Evolutionary conservation across 2,888 invertebrate genomes (phyloP), one percentile per base, ranked within the genome.

Genomic region (Frankliniella intonsa): DNA sequence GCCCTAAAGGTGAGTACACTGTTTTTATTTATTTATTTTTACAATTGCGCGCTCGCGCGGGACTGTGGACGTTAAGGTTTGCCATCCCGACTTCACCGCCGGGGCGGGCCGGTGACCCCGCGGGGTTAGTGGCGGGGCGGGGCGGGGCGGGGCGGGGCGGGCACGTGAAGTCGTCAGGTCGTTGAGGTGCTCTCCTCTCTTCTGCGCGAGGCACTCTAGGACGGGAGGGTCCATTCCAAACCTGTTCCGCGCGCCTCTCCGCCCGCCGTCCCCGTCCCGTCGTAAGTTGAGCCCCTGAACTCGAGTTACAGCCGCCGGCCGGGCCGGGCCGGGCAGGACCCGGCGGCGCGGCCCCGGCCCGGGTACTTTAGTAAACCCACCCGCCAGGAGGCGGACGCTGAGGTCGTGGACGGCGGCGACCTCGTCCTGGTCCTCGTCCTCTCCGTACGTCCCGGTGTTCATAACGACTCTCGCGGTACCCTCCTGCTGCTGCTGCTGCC

Each of bases 1-100:
- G 93, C 88, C 95, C 94, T 85, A 91, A 92, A 87, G 97, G 97
- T 97, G 89, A 93, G 93, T 90, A 82, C 80, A 81, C 79, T 80
- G 50, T 65, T 49, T 17, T 82, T 81, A 14, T 14, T 55, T 14
- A 11, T 55, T 55, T 55, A 38, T 50, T 62, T 65, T 65, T 25
- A n/a, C 51, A 19, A 81, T 38, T 38, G 38, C 5, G 38, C 38
- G 38, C 38, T 2, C 38, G 38, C 38, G 3, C 38, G 38, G n/a
- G n/a, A n/a, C n/a, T n/a, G n/a, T n/a, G n/a, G n/a, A n/a, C n/a
- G n/a, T n/a, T n/a, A n/a, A n/a, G n/a, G n/a, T n/a, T n/a, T n/a
- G n/a, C n/a, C n/a, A n/a, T n/a, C n/a, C 38, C 38, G 38, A 38
- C 38, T 38, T 38, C 3, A 38, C 38, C 38, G 38, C 38, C 38